Evolutionary conservation across 2,113 vertebrate genomes (phyloP), one percentile per base, ranked within the genome.

Genomic region (Edolisoma coerulescens): DNA sequence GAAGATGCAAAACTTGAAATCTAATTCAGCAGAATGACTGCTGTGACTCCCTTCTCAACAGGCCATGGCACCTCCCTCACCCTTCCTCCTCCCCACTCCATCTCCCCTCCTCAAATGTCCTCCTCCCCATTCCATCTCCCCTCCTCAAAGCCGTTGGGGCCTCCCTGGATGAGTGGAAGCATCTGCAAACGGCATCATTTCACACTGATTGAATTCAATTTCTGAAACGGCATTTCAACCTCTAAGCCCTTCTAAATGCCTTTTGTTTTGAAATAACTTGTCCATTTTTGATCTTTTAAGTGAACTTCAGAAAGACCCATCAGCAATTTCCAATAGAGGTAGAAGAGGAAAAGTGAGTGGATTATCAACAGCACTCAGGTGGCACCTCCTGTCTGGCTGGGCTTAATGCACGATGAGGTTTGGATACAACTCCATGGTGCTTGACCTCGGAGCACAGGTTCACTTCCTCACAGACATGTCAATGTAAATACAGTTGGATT

Each of bases 391-490:
- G 42, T 64, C 89, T 92, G 83, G 8, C 78, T 60, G 73, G 35
- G 35, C 83, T 90, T 95, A 90, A 95, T 81, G 91, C 68, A 47
- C 16, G 11, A 47, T 24, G 70, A 87, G 89, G 35, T 78, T 74
- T 81, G 68, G 83, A 63, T 68, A 75, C 35, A 79, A 19, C 77
- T 47, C 39, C 50, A 32, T 13, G 54, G 61, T 75, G 74, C 87
- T 71, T 97, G 93, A 94, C 95, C 95, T 73, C 74, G 49, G 84
- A 94, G 74, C 87, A 68, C 61, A 60, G 88, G 92, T 90, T 87
- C 90, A 75, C 65, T 89, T 84, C 41, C 76, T 68, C 71, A 59
- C 70, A 89, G 68, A 87, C 60, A 52, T 9, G 13, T 81, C 91
- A 95, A 1, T 71, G 76, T 81, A 90, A 96, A 96, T 89, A 90